Percentiles rank a stretch among this genome's conserved stretches.
Evolutionary conservation across 2,888 invertebrate genomes (phyloP).

Genomic region (Nudaria mundana): DNA sequence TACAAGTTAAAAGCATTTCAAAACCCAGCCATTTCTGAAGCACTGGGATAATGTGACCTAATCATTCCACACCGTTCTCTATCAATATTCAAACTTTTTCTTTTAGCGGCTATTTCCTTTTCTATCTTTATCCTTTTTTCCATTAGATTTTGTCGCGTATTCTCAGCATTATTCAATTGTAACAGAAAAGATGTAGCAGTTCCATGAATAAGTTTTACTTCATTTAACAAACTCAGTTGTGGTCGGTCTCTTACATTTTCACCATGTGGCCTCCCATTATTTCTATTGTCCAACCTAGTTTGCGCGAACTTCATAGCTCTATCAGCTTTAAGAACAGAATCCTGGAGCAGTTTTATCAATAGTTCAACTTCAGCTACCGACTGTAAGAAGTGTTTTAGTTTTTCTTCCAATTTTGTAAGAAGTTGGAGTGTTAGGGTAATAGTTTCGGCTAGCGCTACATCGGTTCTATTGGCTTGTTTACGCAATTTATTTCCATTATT

Average conservation of each 20-base stretch:
- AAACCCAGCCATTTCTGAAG: constrained; percentile 83
- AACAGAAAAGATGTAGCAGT: constrained; percentile 84
- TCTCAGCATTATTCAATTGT: constrained; percentile 85
- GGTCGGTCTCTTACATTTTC: constrained; percentile 92
- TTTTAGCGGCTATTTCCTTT: constrained; percentile 85
- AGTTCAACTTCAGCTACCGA: constrained; percentile 89
- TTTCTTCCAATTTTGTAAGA: constrained; percentile 85
- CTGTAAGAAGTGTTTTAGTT: constrained; percentile 85
- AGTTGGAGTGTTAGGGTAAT: constrained; percentile 89
- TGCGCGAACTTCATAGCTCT: constrained; percentile 93
- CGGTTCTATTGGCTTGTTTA: constrained; percentile 90
- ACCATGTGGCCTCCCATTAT: constrained; percentile 86
- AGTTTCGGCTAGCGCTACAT: constrained; percentile 86
- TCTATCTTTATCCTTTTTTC: constrained; percentile 82
- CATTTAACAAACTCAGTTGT: constrained; percentile 87
- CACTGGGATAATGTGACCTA: constrained; percentile 86
- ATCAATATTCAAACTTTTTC: constrained; percentile 85
- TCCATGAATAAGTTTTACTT: constrained; percentile 86
- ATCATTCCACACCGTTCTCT: constrained; percentile 83
- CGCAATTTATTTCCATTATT: constrained; percentile 90
- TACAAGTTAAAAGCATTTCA: too few species aligned
- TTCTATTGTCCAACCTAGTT: constrained; percentile 90
- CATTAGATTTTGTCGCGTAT: constrained; percentile 68
- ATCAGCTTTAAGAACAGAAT: constrained; percentile 87
- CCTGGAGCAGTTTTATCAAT: constrained; percentile 85